A percentile compares a stretch with the other conserved stretches of the same genome.
These are phyloP conservation scores for Erannis defoliaria DNA, from an alignment of 2,888 invertebrate species.

Conservation along the genomic window DNA sequence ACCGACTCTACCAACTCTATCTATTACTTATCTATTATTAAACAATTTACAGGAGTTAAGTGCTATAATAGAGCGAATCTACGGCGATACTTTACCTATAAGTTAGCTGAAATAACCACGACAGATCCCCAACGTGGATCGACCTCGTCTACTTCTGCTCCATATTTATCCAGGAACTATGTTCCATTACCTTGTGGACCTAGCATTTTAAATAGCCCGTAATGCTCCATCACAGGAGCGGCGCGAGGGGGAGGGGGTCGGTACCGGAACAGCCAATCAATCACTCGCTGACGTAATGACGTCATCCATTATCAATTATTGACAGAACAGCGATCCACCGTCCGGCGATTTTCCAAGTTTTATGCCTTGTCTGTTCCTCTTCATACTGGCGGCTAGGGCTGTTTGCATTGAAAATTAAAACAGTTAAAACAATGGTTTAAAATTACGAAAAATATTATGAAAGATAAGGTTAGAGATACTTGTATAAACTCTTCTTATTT, in stretches of 20 bases:
- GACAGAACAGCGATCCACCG: constrained; percentile 78
- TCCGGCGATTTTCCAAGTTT: constrained; percentile 77
- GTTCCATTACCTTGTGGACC: constrained; percentile 36
- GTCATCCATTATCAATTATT: constrained; percentile 86
- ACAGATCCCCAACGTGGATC: background rate
- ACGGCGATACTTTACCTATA: background rate
- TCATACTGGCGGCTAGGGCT: constrained; percentile 18
- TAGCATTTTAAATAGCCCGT: constrained; percentile 41
- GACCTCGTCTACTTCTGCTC: background rate
- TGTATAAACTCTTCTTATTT: too few relatives aligned
- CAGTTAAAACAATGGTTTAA: background rate
- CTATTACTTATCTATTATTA: too few relatives aligned
- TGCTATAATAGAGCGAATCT: background rate
- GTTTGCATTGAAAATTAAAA: background rate
- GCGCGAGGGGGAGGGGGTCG: constrained; percentile 31
- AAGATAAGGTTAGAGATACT: too few relatives aligned
- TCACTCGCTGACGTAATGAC: constrained; percentile 81
- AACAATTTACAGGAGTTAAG: too few relatives aligned
- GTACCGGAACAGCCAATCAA: constrained; percentile 75
- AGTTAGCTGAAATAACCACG: background rate
- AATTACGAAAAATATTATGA: background rate
- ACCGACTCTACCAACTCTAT: too few relatives aligned
- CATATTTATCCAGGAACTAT: constrained; percentile 30
- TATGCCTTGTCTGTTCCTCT: constrained; percentile 60
- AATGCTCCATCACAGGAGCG: constrained; percentile 34